Conservation (phyloP, 2,888 invertebrate species). For the Icerya purchasi region DNA sequence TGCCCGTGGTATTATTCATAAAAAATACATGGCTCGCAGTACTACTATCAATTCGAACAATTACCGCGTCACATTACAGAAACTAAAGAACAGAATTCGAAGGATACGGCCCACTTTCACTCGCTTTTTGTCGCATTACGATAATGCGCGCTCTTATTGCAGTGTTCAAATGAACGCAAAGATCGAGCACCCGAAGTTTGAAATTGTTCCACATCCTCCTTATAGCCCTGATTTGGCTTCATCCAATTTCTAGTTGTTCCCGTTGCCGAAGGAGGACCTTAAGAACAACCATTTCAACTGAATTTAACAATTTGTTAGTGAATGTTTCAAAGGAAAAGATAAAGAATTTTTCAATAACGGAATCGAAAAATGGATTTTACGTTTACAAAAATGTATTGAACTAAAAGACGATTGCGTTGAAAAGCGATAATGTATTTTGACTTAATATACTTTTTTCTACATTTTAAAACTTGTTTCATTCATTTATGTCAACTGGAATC, state of each 20-base stretch:
- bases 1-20: constrained; percentile 1
- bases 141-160: constrained; percentile 16
- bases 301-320: background rate
- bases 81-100: constrained; percentile 12
- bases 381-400: background rate
- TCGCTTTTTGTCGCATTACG: constrained; percentile 14
- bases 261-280: background rate
- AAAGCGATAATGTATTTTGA: background rate
- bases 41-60: constrained; percentile 4
- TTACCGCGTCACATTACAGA: constrained; percentile 8
- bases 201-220: background rate
- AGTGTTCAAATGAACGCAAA: constrained; percentile 9
- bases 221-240: background rate
- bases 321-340: background rate
- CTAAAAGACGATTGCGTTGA: background rate
- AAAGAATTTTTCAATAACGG: background rate
- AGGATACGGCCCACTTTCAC: constrained; percentile 15
- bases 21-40: constrained; percentile 5
- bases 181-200: background rate
- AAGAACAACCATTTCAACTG: background rate
- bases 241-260: background rate
- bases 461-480: background rate
- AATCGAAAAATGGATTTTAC: no score
- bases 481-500: background rate
- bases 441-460: background rate